phyloP scores from a whole-genome alignment of 2,797 vertebrate genomes.

The Oophaga sylvatica region DNA sequence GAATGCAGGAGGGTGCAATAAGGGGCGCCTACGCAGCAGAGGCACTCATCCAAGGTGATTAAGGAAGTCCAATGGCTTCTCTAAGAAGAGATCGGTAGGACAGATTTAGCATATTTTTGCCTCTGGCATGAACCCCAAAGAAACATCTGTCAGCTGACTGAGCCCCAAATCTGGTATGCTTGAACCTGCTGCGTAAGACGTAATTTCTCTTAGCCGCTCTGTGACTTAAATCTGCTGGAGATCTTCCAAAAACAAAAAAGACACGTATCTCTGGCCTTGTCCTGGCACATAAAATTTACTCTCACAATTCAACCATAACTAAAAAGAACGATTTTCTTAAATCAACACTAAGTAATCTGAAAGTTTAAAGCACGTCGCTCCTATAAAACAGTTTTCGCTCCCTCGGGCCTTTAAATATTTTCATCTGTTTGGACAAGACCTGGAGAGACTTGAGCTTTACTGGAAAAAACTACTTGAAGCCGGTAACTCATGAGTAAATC shows the following conservation, averaged over 20 bases:
- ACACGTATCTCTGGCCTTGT: not conserved
- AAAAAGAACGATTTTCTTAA: not conserved
- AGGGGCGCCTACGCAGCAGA: not conserved
- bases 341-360: not conserved
- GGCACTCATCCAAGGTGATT: not conserved
- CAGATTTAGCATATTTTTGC: not conserved
- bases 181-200: not conserved
- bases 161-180: not conserved
- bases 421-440: slow-evolving; percentile 54
- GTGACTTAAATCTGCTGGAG: not conserved
- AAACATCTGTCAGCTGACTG: not conserved
- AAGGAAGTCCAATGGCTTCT: not conserved
- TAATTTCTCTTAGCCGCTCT: not conserved
- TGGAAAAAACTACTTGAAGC: slow-evolving; percentile 49
- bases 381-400: slow-evolving; percentile 1
- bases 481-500: slow-evolving; percentile 26
- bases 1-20: not conserved
- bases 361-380: not conserved
- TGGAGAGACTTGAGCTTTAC: slow-evolving; percentile 28
- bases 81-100: not conserved
- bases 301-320: not conserved
- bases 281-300: not conserved
- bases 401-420: slow-evolving; percentile 50
- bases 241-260: not conserved
- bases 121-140: not conserved